Percentiles rank a stretch among this genome's conserved stretches.
Evolutionary conservation across 2,113 vertebrate genomes (phyloP).

Genomic region (Rhodinocichla rosea): DNA sequence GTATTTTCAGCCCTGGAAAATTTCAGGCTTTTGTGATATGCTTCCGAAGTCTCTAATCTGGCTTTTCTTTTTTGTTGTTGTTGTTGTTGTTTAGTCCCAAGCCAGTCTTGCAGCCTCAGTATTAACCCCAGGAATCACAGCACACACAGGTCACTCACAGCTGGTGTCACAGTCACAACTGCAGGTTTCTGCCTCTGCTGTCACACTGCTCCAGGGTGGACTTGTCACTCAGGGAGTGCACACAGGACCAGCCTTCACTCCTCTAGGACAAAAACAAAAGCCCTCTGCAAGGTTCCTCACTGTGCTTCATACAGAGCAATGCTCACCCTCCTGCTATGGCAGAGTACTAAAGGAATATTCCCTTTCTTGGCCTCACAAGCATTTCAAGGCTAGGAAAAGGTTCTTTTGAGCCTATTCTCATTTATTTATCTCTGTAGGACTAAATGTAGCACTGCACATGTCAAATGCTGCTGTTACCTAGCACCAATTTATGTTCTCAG

Average conservation of each 20-base stretch:
- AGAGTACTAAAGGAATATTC: not conserved
- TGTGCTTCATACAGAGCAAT: not conserved
- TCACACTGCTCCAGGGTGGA: not conserved
- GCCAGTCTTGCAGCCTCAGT: not conserved
- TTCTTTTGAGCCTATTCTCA: not conserved
- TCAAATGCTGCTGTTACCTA: not conserved
- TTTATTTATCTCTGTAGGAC: not conserved
- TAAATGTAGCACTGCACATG: not conserved
- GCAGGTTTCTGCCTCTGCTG: not conserved
- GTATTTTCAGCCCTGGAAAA: not conserved
- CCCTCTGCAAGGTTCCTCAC: not conserved
- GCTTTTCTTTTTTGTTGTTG: not conserved
- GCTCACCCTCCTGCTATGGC: not conserved
- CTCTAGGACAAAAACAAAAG: not conserved
- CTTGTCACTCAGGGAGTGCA: not conserved
- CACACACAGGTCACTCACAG: not conserved
- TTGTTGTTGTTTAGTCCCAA: not conserved
- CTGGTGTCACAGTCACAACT: not conserved
- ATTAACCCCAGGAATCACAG: not conserved
- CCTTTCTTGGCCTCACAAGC: not conserved
- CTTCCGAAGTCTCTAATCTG: not conserved
- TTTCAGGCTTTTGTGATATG: not conserved
- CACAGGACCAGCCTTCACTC: not conserved
- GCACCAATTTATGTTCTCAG: not conserved
- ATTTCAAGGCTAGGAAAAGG: not conserved